Conservation (phyloP, 2,888 invertebrate species). For the Limnephilus rhombicus region DNA sequence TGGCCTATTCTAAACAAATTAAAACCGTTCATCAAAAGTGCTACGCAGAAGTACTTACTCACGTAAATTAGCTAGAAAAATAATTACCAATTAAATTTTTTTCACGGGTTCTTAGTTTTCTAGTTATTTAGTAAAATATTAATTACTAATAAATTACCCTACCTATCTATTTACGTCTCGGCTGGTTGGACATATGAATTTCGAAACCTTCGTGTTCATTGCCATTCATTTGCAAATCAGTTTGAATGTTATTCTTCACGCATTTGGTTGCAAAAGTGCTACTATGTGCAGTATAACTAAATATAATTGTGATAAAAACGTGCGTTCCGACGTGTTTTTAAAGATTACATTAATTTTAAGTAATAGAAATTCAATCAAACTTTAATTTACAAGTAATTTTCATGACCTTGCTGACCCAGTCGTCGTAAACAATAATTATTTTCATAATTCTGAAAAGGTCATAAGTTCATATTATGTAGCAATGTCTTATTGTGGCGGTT, state of each 20-base stretch:
- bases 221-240: background rate
- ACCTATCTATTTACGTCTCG: background rate
- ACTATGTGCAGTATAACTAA: background rate
- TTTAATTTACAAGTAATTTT: too few relatives aligned
- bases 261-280: background rate
- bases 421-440: background rate
- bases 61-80: background rate
- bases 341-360: too few relatives aligned
- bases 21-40: too few relatives aligned
- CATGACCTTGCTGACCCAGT: background rate
- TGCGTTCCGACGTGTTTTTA: background rate
- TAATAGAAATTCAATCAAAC: too few relatives aligned
- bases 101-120: background rate
- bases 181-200: background rate
- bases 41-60: too few relatives aligned
- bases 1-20: too few relatives aligned
- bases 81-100: background rate
- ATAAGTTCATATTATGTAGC: too few relatives aligned
- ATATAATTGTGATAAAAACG: background rate
- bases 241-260: background rate
- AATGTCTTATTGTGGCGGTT: too few relatives aligned
- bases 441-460: background rate
- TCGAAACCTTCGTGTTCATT: background rate
- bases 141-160: background rate
- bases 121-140: background rate